Base-by-base conservation (phyloP, 2,113 vertebrate genomes). In the Plecotus auritus region DNA sequence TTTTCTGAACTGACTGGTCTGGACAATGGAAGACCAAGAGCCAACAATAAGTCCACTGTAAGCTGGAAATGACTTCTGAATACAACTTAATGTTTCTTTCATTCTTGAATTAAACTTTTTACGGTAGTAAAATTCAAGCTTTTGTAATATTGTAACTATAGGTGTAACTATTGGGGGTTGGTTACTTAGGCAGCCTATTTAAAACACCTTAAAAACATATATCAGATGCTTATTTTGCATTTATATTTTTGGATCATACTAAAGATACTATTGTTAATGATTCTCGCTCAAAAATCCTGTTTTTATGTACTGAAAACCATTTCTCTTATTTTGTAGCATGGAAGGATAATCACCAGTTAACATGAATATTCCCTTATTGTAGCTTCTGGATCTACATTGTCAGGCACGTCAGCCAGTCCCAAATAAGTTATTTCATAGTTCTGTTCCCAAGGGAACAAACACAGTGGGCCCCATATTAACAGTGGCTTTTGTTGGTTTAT, bases 11-110 rank as follows among this genome's bases (percentile, higher is more conserved):
- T 97, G 97, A 98, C 97, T 97, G 96, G 95, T 97, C 90, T 80
- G 94, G 96, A 98, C 95, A 97, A 97, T 90, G 72, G 92, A 97
- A 97, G 96, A 93, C 96, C 82, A 90, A 51, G 1, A 61, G 1
- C 1, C 97, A 96, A 98, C 97, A 98, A 98, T 94, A 97, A 97
- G 98, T 95, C 93, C 97, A 95, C 92, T 98, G 97, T 97, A 91
- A 87, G 51, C 92, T 77, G 72, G 96, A 97, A 96, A 16, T 18
- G 69, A 95, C 94, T 87, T 97, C 93, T 97, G 96, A 98, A 97
- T 85, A 96, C 95, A 97, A 92, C 86, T 96, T 97, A 97, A 88
- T 95, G 95, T 95, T 97, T 95, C 97, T 86, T 61, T 96, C 98
- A 97, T 97, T 94, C 95, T 95, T 92, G 85, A 9, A 7, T 95